phyloP scores from a whole-genome alignment of 2,888 invertebrate species.

The Ichneumon xanthorius region DNA sequence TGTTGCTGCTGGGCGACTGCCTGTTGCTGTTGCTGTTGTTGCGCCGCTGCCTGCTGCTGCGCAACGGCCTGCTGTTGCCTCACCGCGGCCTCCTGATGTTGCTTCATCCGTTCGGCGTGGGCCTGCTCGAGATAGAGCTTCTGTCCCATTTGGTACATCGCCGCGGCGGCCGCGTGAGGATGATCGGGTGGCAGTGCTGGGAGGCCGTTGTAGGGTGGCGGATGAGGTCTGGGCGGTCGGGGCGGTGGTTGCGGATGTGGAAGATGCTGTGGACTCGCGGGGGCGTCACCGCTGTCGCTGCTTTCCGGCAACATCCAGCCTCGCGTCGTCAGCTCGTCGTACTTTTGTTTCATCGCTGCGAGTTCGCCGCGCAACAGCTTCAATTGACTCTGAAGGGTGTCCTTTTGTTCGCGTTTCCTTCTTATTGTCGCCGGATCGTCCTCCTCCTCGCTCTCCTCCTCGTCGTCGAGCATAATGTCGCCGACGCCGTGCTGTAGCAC shows the following conservation, averaged over 20 bases:
- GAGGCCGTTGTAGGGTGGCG: constrained; percentile 85
- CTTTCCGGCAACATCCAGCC: constrained; percentile 89
- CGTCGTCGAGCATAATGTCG: constrained; percentile 87
- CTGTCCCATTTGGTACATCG: constrained; percentile 84
- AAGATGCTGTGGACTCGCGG: constrained; percentile 83
- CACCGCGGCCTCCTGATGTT: constrained; percentile 85
- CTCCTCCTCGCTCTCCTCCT: constrained; percentile 92
- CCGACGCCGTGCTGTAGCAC: constrained; percentile 87
- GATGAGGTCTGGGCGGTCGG: constrained; percentile 84
- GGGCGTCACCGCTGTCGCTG: constrained; percentile 86
- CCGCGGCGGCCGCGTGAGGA: constrained; percentile 85
- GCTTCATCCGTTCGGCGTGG: constrained; percentile 85
- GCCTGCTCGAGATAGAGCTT: constrained; percentile 87
- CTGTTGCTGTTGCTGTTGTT: constrained; percentile 86
- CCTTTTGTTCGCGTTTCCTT: constrained; percentile 94
- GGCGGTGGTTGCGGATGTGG: constrained; percentile 85
- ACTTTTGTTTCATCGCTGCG: constrained; percentile 96
- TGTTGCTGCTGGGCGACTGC: constrained; percentile 86
- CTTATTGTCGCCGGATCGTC: constrained; percentile 91
- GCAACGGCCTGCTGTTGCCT: constrained; percentile 86
- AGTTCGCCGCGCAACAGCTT: constrained; percentile 95
- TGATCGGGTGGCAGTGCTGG: constrained; percentile 87
- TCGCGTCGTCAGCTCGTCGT: constrained; percentile 93
- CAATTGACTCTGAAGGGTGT: constrained; percentile 93
- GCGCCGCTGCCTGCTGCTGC: constrained; percentile 86